A percentile compares a stretch with the other conserved stretches of the same genome.
Evolutionary conservation across 2,113 vertebrate genomes (phyloP).

Genomic region (Okapia johnstoni): DNA sequence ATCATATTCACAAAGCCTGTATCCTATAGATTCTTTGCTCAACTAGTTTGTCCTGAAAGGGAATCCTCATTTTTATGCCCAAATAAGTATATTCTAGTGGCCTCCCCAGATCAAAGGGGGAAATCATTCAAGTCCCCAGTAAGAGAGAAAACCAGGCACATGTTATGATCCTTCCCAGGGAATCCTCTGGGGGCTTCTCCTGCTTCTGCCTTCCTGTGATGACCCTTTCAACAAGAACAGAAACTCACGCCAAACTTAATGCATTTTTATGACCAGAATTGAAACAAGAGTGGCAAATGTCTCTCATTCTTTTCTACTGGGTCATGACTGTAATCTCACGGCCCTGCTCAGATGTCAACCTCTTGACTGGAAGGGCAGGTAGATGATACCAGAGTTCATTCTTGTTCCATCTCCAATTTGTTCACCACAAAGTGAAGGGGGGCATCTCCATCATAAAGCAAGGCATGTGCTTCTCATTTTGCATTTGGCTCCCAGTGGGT

Average conservation of each 20-base stretch:
- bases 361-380: slow-evolving; percentile 64
- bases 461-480: not conserved
- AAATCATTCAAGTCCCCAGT: slow-evolving; percentile 1
- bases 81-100: not conserved
- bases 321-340: slow-evolving; percentile 72
- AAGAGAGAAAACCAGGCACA: not conserved
- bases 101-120: not conserved
- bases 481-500: slow-evolving; percentile 1
- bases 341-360: slow-evolving; percentile 60
- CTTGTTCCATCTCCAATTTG: slow-evolving; percentile 66
- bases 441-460: slow-evolving; percentile 4
- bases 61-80: slow-evolving; percentile 9
- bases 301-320: slow-evolving; percentile 60
- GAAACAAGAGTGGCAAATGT: slow-evolving; percentile 68
- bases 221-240: slow-evolving; percentile 57
- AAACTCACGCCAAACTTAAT: slow-evolving; percentile 68
- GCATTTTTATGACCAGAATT: slow-evolving; percentile 73
- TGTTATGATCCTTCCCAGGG: not conserved
- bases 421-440: slow-evolving; percentile 56
- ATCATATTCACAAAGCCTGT: not conserved
- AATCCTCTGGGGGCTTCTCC: slow-evolving; percentile 18
- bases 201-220: slow-evolving; percentile 24
- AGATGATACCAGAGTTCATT: slow-evolving; percentile 64
- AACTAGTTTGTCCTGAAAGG: slow-evolving; percentile 7
- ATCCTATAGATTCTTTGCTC: not conserved